These are phyloP conservation scores for Perca flavescens DNA, from an alignment of 2,113 vertebrate species.

Conservation along the genomic window DNA sequence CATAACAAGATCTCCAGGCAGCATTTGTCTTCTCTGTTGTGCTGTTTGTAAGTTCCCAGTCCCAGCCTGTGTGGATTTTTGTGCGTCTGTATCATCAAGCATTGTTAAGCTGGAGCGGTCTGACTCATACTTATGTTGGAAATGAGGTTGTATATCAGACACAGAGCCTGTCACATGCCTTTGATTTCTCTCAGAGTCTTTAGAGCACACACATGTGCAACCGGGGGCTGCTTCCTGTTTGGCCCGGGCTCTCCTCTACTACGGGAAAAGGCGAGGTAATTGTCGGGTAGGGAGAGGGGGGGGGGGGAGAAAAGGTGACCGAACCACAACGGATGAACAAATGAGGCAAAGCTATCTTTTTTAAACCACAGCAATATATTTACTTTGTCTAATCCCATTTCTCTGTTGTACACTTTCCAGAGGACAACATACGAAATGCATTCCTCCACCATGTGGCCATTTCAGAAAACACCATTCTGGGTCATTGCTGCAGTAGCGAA, in stretches of 20 bases:
- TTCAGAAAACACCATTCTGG: constrained; percentile 54
- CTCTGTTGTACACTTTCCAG: constrained; percentile 2
- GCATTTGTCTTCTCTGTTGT: background rate
- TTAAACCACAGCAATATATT: constrained; percentile 36
- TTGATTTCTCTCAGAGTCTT: constrained; percentile 75
- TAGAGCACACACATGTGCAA: constrained; percentile 65
- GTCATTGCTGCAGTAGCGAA: constrained; percentile 48
- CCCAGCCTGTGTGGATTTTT: constrained; percentile 36
- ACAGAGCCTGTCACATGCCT: constrained; percentile 65
- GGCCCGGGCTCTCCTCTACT: constrained; percentile 52
- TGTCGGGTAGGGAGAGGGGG: constrained; percentile 12
- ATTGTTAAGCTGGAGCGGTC: constrained; percentile 44
- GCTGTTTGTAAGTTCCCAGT: constrained; percentile 11
- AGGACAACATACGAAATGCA: constrained; percentile 27
- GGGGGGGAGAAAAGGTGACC: constrained; percentile 18
- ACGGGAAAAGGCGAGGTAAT: constrained; percentile 74
- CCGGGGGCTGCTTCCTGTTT: constrained; percentile 77
- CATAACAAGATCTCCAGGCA: constrained; percentile 20
- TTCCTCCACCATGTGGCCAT: constrained; percentile 66
- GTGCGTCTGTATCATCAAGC: constrained; percentile 46
- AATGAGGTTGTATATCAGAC: constrained; percentile 65
- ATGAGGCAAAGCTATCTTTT: constrained; percentile 44
- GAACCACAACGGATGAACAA: constrained; percentile 51
- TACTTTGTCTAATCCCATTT: constrained; percentile 7
- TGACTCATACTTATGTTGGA: constrained; percentile 65